Evolutionary conservation across 1,140 invertebrate species (phyloP).

Genomic region (Acromyrmex echinatior): DNA sequence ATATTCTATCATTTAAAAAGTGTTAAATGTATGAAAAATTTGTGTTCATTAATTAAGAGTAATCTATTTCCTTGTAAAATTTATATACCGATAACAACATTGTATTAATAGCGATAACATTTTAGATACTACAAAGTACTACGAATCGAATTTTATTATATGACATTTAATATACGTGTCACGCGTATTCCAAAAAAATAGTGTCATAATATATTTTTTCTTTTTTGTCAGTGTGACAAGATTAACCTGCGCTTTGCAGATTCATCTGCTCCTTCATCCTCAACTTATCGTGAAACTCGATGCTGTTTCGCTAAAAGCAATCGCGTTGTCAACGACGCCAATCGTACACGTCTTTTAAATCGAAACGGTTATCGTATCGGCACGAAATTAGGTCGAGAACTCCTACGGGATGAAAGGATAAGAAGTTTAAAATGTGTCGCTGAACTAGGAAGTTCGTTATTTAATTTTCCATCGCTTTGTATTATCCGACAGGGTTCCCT

Average conservation of each 20-base stretch:
- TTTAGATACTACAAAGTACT: not conserved
- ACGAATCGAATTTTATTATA: conserved; percentile 24
- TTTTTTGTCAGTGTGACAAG: not conserved
- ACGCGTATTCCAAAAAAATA: not conserved
- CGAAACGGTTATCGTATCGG: conserved; percentile 23
- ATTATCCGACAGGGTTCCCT: conserved; percentile 40
- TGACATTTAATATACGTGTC: not conserved
- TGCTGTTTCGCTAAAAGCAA: not conserved
- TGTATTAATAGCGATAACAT: no score
- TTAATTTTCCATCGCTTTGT: conserved; percentile 58
- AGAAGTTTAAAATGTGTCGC: conserved; percentile 48
- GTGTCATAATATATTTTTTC: not conserved
- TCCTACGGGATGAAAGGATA: not conserved
- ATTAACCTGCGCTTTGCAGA: not conserved
- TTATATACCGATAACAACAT: no score
- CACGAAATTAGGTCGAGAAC: conserved; percentile 20
- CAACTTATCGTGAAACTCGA: not conserved
- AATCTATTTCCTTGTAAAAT: no score
- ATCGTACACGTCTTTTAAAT: conserved; percentile 19
- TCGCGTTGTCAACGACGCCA: not conserved
- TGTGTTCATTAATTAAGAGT: no score
- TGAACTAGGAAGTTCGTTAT: conserved; percentile 23
- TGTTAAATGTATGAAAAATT: no score
- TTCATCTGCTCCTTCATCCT: not conserved
- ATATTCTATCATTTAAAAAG: no score